phyloP scores from a whole-genome alignment of 2,888 invertebrate species.

The Bugula neritina region DNA sequence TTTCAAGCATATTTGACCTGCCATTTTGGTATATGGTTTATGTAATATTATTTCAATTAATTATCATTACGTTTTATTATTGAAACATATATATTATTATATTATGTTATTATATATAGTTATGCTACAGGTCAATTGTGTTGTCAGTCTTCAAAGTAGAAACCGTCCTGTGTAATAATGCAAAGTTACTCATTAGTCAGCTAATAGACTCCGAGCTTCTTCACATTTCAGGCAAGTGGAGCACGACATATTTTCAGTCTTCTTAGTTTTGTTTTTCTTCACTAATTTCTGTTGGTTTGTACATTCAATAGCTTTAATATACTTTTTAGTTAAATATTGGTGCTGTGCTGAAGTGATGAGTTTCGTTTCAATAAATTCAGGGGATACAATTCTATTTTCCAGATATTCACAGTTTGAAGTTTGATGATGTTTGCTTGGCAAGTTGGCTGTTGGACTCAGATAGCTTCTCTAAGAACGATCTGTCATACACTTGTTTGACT shows the following conservation, averaged over 20 bases:
- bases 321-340: no score
- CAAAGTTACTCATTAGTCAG: background rate
- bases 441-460: background rate
- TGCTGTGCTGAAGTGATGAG: no score
- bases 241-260: background rate
- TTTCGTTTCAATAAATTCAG: no score
- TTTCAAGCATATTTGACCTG: no score
- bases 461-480: background rate
- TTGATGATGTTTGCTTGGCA: conserved; percentile 19
- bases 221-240: background rate
- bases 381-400: background rate
- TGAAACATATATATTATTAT: no score
- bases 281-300: no score
- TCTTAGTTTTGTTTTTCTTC: background rate
- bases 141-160: no score
- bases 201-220: background rate
- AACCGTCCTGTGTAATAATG: conserved; percentile 8
- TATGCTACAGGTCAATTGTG: background rate
- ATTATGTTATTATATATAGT: no score
- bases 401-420: conserved; percentile 6
- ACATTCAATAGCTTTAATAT: no score
- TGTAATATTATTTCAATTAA: no score
- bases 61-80: no score
- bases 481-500: background rate
- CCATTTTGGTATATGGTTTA: no score